Base-by-base conservation (phyloP, 2,797 vertebrate species). In the Hylomyscus alleni region DNA sequence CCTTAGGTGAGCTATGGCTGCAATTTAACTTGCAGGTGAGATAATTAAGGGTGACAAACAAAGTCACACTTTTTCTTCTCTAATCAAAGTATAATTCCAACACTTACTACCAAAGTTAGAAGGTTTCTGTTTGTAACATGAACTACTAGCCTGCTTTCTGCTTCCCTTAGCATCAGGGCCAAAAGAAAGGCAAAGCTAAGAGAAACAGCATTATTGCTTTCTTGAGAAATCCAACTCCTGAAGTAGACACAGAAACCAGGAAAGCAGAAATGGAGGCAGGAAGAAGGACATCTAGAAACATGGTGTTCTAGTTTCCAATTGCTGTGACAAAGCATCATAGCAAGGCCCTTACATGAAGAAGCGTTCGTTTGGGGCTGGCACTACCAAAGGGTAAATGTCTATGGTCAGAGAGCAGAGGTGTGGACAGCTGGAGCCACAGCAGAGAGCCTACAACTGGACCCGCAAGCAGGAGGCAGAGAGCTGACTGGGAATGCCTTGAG, bases 161-260 rank as follows among this genome's bases (percentile, higher is more conserved):
- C 62, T 91, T 15, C 34, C 47, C 7, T 84, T 94, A 52, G 89
- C 69, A 87, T 62, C 14, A 96, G 92, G 29, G 40, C 62, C 62
- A 92, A 93, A 90, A 85, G 85, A 95, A 91, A 34, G 40, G 15
- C 9, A 90, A 73, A 73, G 90, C 11, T 73, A 92, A 84, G 44
- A 52, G 40, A 91, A 91, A 50, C 13, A 62, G 81, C 58, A 90
- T 6, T 62, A 76, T 11, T 87, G 87, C 56, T 83, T 95, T 72
- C 83, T 96, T 96, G 44, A 87, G 52, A 93, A 96, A 89, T 29
- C 72, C 73, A 62, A 81, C 24, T 91, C 80, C 77, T 65, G 29
- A 47, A 65, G 40, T 31, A 84, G 82, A 47, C 17, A 83, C 24
- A 65, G 37, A 84, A 62, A 31, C 9, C 58, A 84, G 58, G 40